Evolutionary conservation across 2,888 invertebrate species (phyloP), one percentile per base, ranked within the genome.

Genomic region (Heliconius erato): DNA sequence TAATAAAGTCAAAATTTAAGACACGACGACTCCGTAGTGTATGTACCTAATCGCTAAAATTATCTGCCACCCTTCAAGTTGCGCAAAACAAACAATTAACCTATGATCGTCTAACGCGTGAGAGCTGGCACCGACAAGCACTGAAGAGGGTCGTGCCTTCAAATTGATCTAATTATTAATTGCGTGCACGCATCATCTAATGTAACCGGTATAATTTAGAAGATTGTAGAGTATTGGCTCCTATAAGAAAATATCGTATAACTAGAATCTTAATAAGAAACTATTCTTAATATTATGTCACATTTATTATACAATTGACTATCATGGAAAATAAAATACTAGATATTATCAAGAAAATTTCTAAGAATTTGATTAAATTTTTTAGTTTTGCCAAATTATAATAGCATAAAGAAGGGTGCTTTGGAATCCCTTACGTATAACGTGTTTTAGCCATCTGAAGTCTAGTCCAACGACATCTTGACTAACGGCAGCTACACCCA

Each of bases 381-480:
- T 68, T 32, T 69, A 23, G 19, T 69, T 35, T 69, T 69, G 35
- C 3, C 35, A 69, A 35, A 69, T 12, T 35, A 35, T 9, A 69
- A 35, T 9, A 69, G 23, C 35, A 44, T n/a, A 19, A 16, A 44
- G 26, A 76, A 19, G 63, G 76, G 59, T 76, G n/a, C 26, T 40
- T 44, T 6, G 26, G 44, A 44, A 32, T 23, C 19, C 23, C 12
- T 78, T 19, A n/a, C 49, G 74, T 54, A 63, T 71, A 74, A 77
- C 77, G 77, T 79, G 81, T 80, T 74, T 77, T 59, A 80, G 72
- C 79, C 80, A 72, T 80, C 83, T 82, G 79, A 81, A 82, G 69
- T 79, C 79, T 83, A 83, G 83, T 86, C 85, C 88, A 91, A 91
- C 92, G 91, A 94, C 94, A 94, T 95, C 94, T 95, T 94, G 93